Base-by-base conservation (phyloP, 2,797 vertebrate genomes). In the Muscicapa comitata region DNA sequence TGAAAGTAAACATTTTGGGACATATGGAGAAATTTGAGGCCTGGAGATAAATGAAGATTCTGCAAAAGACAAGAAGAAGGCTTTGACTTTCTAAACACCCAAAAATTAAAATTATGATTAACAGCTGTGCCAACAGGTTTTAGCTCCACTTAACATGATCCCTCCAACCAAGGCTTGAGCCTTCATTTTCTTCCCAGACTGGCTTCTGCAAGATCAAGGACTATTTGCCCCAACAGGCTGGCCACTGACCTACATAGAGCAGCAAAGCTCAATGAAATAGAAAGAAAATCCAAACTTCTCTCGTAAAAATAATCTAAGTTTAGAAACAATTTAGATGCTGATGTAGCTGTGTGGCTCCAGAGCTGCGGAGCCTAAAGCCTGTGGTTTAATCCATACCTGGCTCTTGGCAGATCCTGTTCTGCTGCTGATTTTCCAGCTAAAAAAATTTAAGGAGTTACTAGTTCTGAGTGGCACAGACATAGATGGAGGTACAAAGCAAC, bases 221-320 rank as follows among this genome's bases (percentile, higher is more conserved):
- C 54, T 51, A 4, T 54, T 63, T 80, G 68, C 73, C 77, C 45
- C 79, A 88, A 15, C 28, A 77, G 72, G 13, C 68, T 80, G 72
- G 65, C 54, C 70, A 80, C 68, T 94, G 93, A 94, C 82, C 85
- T 77, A 94, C 62, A 91, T 20, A 80, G n/a, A 83, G 23, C 45
- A 94, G 78, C 45, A 82, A 73, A 85, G 20, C 48, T 66, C 61
- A 33, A 8, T 23, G 37, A 71, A 90, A 65, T 65, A 61, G 77
- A 91, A 54, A 61, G 24, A 72, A 88, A 93, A 94, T 19, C 51
- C n/a, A 35, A 89, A 75, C 38, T 83, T 90, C 58, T 35, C 68
- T 86, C 87, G 86, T 2, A 51, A 88, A 90, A 94, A 83, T 88
- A 86, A 72, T 68, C 87, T 72, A 90, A 94, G 65, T 90, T 94